Evolutionary conservation across 2,797 vertebrate species (phyloP), one percentile per base, ranked within the genome.

Genomic region (Scyliorhinus canicula): DNA sequence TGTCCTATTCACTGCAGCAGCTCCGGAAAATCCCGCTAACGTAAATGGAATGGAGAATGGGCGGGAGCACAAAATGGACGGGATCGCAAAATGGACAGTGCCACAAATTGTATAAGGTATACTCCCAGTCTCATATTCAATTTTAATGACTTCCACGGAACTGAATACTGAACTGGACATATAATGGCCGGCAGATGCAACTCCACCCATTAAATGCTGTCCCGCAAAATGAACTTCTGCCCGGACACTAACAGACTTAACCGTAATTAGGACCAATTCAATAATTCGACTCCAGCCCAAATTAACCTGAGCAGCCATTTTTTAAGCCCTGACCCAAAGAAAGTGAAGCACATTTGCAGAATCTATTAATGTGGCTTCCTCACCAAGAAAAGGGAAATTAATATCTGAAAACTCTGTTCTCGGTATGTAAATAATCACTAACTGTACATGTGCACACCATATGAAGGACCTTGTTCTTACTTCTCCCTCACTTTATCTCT

Each of bases 381-480:
- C 28, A 55, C 93, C 31, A 74, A 74, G 14, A 74, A 71, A n/a
- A 69, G 28, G 5, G 67, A 65, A 50, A 94, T 74, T 55, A n/a
- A 69, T 74, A 74, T 31, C 26, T 71, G 19, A 91, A 44, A 93
- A 44, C 40, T 71, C 28, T 71, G 86, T n/a, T 52, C 50, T 69
- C 26, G 26, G 91, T 50, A 67, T 69, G 5, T n/a, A 65, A 50
- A 93, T 52, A 35, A 55, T 94, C 28, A 16, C 12, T 52, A n/a
- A 94, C 67, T 19, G 11, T 35, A 94, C 67, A 94, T 52, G 44
- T 94, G 93, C 67, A n/a, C 31, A 94, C 47, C 93, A 94, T 31
- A 94, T 94, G 93, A 52, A 71, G 5, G 14, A n/a, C 47, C 74
- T 50, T 71, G 67, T 74, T 71, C 14, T 52, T 55, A 21, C 16